These are phyloP conservation scores for Eupleurogrammus muticus DNA, from an alignment of 2,797 vertebrate species.

Conservation along the genomic window DNA sequence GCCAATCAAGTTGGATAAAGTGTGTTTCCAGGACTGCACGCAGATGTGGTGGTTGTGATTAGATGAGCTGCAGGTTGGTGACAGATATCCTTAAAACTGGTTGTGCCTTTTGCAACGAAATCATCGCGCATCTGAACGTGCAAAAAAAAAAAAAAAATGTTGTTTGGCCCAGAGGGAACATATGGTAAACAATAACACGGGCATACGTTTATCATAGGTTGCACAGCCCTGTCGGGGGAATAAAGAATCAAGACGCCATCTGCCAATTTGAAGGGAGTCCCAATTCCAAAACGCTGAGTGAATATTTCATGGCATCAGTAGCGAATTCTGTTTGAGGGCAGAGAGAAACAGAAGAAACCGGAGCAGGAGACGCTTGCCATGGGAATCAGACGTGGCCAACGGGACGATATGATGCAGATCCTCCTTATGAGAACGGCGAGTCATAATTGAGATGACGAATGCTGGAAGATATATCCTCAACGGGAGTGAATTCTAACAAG, in stretches of 20 bases:
- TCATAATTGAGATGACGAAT: no score
- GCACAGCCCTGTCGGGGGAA: constrained; percentile 48
- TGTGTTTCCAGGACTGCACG: constrained; percentile 24
- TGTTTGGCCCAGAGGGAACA: constrained; percentile 49
- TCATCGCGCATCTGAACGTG: constrained; percentile 44
- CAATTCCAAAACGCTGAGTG: constrained; percentile 46
- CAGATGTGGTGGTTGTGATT: constrained; percentile 9
- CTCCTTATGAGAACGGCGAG: no score
- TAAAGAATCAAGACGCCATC: constrained; percentile 53
- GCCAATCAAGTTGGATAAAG: constrained; percentile 47
- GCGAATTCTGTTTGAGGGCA: constrained; percentile 18
- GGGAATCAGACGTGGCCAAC: constrained; percentile 3
- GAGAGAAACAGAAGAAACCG: neutral
- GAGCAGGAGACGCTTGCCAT: neutral
- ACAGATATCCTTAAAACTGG: constrained; percentile 20
- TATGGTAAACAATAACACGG: constrained; percentile 64
- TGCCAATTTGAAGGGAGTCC: constrained; percentile 53
- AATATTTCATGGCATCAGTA: constrained; percentile 62
- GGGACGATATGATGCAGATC: neutral
- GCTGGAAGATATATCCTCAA: neutral
- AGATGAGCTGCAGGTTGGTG: constrained; percentile 17
- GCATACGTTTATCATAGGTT: constrained; percentile 69
- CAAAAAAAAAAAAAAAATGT: no score
- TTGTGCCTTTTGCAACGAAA: constrained; percentile 24
- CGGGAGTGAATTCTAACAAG: neutral